Base-by-base conservation (phyloP, 2,888 invertebrate species). In the Mesorhabditis belari region DNA sequence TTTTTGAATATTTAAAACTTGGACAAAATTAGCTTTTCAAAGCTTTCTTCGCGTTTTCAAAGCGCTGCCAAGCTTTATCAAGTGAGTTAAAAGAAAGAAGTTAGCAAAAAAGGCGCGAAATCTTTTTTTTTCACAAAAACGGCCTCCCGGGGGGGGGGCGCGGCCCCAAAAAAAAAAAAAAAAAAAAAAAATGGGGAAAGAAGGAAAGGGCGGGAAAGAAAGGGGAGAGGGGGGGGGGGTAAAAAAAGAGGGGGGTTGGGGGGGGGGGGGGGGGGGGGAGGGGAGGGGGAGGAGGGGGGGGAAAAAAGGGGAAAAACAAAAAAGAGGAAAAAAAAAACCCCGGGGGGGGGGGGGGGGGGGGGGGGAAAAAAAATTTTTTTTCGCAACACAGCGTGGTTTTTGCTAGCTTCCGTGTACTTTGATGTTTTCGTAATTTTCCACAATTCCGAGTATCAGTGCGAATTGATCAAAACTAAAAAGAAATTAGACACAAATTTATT, bases 181-280 rank as follows among this genome's bases (percentile, higher is more conserved):
- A 54, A 50, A 59, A 27, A 35, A 29, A 23, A 58, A 52, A 26
- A 24, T n/a, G 24, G 35, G 29, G 28, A 50, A 57, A 52, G 17
- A 25, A 58, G 27, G 49, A 59, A 55, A 49, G 26, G 21, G 28
- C 26, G 21, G 29, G 58, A 23, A 58, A 51, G 29, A 24, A 26
- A 35, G 53, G 19, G 52, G 9, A n/a, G 29, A 50, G 24, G 24
- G 51, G 17, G 25, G 25, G 4, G 49, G 35, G 23, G 49, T 49
- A 17, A 44, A 23, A 23, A 52, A 21, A n/a, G 27, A 9, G 23
- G n/a, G 54, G 50, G 57, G 53, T 35, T 51, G 55, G 61, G 17
- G 49, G 57, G 57, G 57, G 57, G 49, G 28, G 61, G 57, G 57
- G 57, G 56, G 25, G 61, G 57, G 57, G 51, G 57, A 29, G 53